Percentiles rank a stretch among this genome's conserved stretches.
phyloP scores from a whole-genome alignment of 1,140 invertebrate genomes.

The Hyles euphorbiae region DNA sequence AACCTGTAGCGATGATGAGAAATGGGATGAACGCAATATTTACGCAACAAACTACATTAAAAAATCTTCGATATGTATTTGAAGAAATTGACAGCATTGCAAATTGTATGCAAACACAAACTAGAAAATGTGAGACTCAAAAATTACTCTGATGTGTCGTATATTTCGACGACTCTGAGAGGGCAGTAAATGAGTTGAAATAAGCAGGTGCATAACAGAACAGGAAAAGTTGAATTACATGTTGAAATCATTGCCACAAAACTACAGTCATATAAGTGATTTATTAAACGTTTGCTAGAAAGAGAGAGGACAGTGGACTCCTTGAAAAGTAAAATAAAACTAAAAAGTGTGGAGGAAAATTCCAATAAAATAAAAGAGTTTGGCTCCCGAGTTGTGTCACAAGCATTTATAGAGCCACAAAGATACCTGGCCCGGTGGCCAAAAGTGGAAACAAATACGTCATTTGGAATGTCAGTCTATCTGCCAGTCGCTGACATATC shows the following conservation, averaged over 20 bases:
- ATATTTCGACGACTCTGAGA: constrained; percentile 49
- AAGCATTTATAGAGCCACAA: too few relatives aligned
- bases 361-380: neutral
- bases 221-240: constrained; percentile 45
- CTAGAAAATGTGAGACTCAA: constrained; percentile 24
- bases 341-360: constrained; percentile 27
- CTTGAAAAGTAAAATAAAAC: constrained; percentile 43
- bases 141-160: constrained; percentile 23
- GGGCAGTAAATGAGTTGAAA: constrained; percentile 39
- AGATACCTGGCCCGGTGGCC: too few relatives aligned
- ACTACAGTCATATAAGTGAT: constrained; percentile 42
- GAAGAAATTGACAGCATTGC: constrained; percentile 28
- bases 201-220: constrained; percentile 36
- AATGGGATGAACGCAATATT: constrained; percentile 21
- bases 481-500: too few relatives aligned
- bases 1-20: constrained; percentile 11
- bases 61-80: constrained; percentile 40
- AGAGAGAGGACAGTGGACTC: constrained; percentile 41
- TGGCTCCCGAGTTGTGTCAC: too few relatives aligned
- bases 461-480: too few relatives aligned
- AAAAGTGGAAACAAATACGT: too few relatives aligned
- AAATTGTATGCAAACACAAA: constrained; percentile 32
- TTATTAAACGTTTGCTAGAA: constrained; percentile 35
- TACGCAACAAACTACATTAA: constrained; percentile 29
- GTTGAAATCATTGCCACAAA: constrained; percentile 36